A percentile compares a stretch with the other conserved stretches of the same genome.
Conservation (phyloP, 30 jellyfish, hydroid and myxozoan species). For the Sanderia malayensis region DNA sequence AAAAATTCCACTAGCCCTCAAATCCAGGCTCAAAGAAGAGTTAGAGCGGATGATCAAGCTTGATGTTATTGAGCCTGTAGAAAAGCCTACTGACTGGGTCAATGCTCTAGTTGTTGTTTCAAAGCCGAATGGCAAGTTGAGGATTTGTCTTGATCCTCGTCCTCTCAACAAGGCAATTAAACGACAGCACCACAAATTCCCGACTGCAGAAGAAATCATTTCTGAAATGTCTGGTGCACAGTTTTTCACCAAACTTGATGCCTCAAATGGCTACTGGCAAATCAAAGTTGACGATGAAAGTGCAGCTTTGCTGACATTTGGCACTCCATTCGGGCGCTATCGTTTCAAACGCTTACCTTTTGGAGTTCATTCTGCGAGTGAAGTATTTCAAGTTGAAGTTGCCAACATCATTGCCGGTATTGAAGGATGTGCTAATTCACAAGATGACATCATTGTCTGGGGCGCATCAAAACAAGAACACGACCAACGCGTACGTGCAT, state of each 20-base stretch:
- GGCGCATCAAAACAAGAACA: conserved; percentile 42
- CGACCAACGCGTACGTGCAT: background rate
- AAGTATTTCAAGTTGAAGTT: conserved; percentile 37
- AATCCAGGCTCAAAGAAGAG: conserved; percentile 33
- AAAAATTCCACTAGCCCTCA: conserved; percentile 37
- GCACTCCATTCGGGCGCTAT: conserved; percentile 47
- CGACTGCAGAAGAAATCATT: conserved; percentile 33
- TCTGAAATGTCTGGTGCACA: conserved; percentile 33
- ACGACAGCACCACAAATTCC: conserved; percentile 33
- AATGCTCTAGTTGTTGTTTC: conserved; percentile 19
- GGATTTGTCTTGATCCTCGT: conserved; percentile 26
- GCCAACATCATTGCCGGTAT: conserved; percentile 36
- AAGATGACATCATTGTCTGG: conserved; percentile 65
- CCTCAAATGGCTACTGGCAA: conserved; percentile 20
- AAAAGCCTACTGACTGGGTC: conserved; percentile 43
- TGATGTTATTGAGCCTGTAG: conserved; percentile 14
- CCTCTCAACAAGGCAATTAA: conserved; percentile 23
- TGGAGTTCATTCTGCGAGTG: conserved; percentile 61
- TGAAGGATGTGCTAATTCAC: conserved; percentile 41
- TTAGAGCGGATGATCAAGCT: conserved; percentile 34
- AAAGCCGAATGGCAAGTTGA: conserved; percentile 29
- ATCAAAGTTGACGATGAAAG: conserved; percentile 19
- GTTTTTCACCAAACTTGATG: conserved; percentile 18
- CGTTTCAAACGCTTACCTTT: conserved; percentile 25
- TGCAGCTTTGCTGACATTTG: conserved; percentile 24